Conservation (phyloP, 1,140 invertebrate genomes). For the Plutomurus gul region DNA sequence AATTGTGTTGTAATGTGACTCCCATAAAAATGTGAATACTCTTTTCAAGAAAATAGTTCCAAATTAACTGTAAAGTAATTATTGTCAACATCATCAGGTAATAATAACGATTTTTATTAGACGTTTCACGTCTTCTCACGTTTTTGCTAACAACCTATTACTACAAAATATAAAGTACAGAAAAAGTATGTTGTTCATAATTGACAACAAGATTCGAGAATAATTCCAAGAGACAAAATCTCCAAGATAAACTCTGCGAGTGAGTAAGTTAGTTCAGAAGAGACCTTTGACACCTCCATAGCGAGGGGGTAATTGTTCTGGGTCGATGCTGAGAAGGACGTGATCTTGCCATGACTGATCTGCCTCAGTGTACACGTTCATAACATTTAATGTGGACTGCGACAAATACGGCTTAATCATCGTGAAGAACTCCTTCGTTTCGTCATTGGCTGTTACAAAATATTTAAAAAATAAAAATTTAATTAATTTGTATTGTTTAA, state of each 20-base stretch:
- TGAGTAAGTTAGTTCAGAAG: background rate
- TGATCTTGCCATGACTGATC: slow-evolving; percentile 6
- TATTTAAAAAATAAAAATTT: background rate
- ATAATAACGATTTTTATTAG: no score
- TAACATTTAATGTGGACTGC: background rate
- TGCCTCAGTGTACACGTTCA: background rate
- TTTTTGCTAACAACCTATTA: no score
- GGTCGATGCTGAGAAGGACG: background rate
- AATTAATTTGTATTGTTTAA: background rate
- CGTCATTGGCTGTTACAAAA: background rate
- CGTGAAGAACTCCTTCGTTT: background rate
- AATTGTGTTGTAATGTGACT: no score
- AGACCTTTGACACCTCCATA: slow-evolving; percentile 3
- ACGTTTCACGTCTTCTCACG: no score
- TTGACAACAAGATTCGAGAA: background rate
- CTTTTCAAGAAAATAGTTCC: no score
- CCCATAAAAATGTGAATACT: no score
- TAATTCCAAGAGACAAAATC: background rate
- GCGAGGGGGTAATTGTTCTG: background rate
- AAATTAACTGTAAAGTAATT: no score
- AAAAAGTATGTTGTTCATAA: no score
- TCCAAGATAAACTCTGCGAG: no score
- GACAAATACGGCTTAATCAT: background rate
- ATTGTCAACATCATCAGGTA: no score
- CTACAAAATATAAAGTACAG: no score